Evolutionary conservation across 2,888 invertebrate genomes (phyloP).

Genomic region (Synanthedon vespiformis): DNA sequence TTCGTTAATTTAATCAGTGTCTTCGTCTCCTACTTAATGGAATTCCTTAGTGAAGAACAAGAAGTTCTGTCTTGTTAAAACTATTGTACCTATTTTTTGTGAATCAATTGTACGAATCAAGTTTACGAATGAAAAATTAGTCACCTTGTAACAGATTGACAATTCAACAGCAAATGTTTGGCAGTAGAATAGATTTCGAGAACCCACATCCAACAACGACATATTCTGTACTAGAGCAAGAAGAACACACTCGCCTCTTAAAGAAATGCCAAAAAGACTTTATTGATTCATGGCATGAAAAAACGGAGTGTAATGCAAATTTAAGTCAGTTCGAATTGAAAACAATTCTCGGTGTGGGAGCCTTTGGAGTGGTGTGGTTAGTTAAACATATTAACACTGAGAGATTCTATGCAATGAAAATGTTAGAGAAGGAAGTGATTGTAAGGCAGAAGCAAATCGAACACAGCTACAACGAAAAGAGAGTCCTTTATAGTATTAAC

Average conservation of each 20-base stretch:
- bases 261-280: slow-evolving; percentile 45
- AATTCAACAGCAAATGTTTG: too few relatives aligned
- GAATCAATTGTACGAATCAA: too few relatives aligned
- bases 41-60: too few relatives aligned
- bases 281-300: slow-evolving; percentile 49
- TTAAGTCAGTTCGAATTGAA: slow-evolving; percentile 77
- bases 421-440: slow-evolving; percentile 87
- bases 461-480: slow-evolving; percentile 91
- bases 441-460: slow-evolving; percentile 88
- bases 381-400: slow-evolving; percentile 70
- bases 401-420: slow-evolving; percentile 87
- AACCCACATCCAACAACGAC: too few relatives aligned
- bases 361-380: slow-evolving; percentile 88
- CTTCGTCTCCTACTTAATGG: too few relatives aligned
- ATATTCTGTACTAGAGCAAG: slow-evolving; percentile 24
- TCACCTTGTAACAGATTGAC: too few relatives aligned
- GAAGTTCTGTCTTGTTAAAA: too few relatives aligned
- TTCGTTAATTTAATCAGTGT: too few relatives aligned
- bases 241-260: slow-evolving; percentile 41
- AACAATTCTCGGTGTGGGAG: slow-evolving; percentile 87
- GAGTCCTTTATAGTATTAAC: slow-evolving; percentile 83
- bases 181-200: too few relatives aligned
- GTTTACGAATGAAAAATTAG: too few relatives aligned
- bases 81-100: too few relatives aligned
- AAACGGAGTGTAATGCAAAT: slow-evolving; percentile 25